phyloP scores from a whole-genome alignment of 1,140 invertebrate genomes.

The Heterodera carotae region DNA sequence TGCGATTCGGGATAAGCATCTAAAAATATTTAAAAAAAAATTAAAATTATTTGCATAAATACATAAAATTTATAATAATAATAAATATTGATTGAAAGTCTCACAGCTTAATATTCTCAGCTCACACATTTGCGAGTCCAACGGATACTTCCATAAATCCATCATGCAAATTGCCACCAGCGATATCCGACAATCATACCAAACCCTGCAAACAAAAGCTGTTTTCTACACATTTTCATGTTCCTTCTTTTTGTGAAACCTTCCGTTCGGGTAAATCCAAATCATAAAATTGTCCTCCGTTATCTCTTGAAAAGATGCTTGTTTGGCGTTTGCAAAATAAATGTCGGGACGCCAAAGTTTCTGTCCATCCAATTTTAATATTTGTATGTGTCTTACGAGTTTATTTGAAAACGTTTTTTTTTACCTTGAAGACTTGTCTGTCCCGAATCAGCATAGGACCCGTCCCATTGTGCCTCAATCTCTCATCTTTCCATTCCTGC shows the following conservation, averaged over 20 bases:
- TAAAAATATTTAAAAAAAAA: neutral
- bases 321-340: slow-evolving; percentile 63
- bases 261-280: slow-evolving; percentile 63
- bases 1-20: slow-evolving; percentile 63
- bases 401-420: too few relatives aligned
- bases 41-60: neutral
- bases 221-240: neutral
- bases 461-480: slow-evolving; percentile 56
- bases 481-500: slow-evolving; percentile 59
- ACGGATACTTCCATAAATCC: slow-evolving; percentile 63
- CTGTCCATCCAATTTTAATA: neutral
- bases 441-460: slow-evolving; percentile 61
- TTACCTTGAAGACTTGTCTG: slow-evolving; percentile 51
- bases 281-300: slow-evolving; percentile 64
- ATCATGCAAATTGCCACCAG: slow-evolving; percentile 62
- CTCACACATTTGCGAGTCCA: slow-evolving; percentile 60
- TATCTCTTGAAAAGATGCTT: slow-evolving; percentile 59
- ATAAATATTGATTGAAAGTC: neutral
- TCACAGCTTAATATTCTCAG: slow-evolving; percentile 55
- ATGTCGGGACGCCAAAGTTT: slow-evolving; percentile 63
- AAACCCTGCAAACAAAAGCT: slow-evolving; percentile 35
- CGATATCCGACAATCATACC: slow-evolving; percentile 63
- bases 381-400: too few relatives aligned
- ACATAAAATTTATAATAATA: neutral
- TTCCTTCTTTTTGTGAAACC: neutral